Conservation (phyloP, 2,113 vertebrate genomes). For the Barnardius zonarius region DNA sequence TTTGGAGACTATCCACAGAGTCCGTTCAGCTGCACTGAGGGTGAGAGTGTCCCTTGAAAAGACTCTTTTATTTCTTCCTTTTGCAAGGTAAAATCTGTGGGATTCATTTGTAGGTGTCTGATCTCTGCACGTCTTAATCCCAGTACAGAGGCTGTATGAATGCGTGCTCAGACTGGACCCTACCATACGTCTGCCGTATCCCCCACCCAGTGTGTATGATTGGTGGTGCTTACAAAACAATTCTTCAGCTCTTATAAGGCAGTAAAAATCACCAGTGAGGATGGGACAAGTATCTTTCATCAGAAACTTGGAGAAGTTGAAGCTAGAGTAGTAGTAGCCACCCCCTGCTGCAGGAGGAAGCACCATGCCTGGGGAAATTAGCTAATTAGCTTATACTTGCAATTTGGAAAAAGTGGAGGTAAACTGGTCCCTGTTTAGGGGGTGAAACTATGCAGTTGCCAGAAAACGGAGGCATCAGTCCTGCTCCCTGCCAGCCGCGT, state of each 20-base stretch:
- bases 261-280: neutral
- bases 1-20: neutral
- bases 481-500: neutral
- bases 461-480: neutral
- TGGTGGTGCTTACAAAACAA: neutral
- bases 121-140: neutral
- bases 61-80: neutral
- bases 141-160: neutral
- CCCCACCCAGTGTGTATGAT: neutral
- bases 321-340: neutral
- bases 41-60: neutral
- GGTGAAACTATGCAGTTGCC: neutral
- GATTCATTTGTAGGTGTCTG: neutral
- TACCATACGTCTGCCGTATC: fast-evolving
- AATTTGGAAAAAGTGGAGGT: neutral
- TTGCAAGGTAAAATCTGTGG: neutral
- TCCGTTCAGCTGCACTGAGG: neutral
- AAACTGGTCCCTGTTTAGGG: neutral
- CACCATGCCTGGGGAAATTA: neutral
- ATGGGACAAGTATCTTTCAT: neutral
- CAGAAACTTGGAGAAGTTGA: neutral
- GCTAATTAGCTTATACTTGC: neutral
- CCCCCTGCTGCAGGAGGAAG: neutral
- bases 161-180: neutral
- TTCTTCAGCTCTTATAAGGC: neutral